phyloP scores from a whole-genome alignment of 1,140 invertebrate genomes.

The Chlorops oryzae region DNA sequence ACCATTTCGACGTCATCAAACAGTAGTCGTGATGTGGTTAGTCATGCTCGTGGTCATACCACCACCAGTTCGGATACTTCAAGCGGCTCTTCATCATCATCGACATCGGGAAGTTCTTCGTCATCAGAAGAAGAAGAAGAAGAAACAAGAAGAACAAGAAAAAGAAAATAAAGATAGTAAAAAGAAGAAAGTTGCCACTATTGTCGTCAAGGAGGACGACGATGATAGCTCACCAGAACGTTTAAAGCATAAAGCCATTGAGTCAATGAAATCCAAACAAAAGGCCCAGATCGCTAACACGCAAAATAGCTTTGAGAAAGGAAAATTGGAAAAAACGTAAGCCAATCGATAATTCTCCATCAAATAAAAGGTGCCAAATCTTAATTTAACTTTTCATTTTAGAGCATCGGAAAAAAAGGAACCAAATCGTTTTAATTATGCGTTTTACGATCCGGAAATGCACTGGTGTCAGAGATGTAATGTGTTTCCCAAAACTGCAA shows the following conservation, averaged over 20 bases:
- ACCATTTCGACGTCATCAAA: no score
- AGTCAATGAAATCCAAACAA: conserved; percentile 47
- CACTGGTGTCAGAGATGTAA: conserved; percentile 82
- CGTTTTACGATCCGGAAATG: conserved; percentile 80
- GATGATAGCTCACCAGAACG: conserved; percentile 38
- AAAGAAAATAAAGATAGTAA: no score
- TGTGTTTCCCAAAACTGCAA: conserved; percentile 76
- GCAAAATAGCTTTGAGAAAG: conserved; percentile 7
- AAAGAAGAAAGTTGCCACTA: conserved; percentile 29
- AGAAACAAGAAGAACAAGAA: no score
- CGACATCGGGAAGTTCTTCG: not conserved
- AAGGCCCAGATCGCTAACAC: conserved; percentile 19
- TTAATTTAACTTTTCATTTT: not conserved
- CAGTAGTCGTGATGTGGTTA: no score
- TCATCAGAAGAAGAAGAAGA: not conserved
- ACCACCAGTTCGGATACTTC: no score
- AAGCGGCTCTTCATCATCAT: no score
- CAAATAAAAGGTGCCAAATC: not conserved
- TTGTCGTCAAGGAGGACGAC: conserved; percentile 26
- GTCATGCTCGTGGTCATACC: no score
- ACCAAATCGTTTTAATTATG: conserved; percentile 62
- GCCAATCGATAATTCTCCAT: not conserved
- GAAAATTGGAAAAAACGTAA: conserved; percentile 7
- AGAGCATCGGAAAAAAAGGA: not conserved
- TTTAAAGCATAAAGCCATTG: conserved; percentile 45